phyloP scores from a whole-genome alignment of 2,113 vertebrate genomes.

The Otocyon megalotis region DNA sequence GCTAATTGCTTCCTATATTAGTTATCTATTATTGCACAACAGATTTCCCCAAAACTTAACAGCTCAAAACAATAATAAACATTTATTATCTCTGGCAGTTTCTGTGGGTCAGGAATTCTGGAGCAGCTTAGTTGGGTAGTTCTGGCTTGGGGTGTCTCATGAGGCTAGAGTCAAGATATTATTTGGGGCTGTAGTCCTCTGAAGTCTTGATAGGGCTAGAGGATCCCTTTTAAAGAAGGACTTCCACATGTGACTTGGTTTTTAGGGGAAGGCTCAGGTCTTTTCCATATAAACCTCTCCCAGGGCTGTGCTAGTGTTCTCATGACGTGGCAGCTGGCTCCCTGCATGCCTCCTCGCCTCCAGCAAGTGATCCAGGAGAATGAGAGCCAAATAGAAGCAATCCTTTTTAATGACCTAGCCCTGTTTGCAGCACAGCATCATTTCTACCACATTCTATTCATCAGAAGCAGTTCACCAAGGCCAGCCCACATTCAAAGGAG shows the following conservation, averaged over 20 bases:
- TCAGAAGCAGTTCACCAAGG: not conserved
- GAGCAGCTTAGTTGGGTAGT: not conserved
- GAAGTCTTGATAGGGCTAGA: not conserved
- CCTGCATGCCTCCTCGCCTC: not conserved
- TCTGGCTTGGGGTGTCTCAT: not conserved
- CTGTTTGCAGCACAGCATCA: not conserved
- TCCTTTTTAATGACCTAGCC: not conserved
- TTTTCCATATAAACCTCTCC: not conserved
- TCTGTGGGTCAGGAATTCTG: constrained; percentile 43
- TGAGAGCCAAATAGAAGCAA: not conserved
- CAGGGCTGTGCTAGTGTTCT: not conserved
- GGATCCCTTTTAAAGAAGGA: not conserved
- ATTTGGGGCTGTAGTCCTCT: not conserved
- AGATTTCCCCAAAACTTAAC: constrained; percentile 49
- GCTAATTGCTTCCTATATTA: constrained; percentile 58
- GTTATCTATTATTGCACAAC: constrained; percentile 38
- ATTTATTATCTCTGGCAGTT: constrained; percentile 32
- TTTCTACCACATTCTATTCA: not conserved
- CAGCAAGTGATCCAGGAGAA: not conserved
- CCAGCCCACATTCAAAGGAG: not conserved
- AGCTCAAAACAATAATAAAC: constrained; percentile 66
- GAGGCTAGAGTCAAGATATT: not conserved
- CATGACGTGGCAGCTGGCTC: not conserved
- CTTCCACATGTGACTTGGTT: not conserved
- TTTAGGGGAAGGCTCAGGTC: not conserved